Evolutionary conservation across 2,888 invertebrate species (phyloP), one percentile per base, ranked within the genome.

Genomic region (Fragum whitleyi): DNA sequence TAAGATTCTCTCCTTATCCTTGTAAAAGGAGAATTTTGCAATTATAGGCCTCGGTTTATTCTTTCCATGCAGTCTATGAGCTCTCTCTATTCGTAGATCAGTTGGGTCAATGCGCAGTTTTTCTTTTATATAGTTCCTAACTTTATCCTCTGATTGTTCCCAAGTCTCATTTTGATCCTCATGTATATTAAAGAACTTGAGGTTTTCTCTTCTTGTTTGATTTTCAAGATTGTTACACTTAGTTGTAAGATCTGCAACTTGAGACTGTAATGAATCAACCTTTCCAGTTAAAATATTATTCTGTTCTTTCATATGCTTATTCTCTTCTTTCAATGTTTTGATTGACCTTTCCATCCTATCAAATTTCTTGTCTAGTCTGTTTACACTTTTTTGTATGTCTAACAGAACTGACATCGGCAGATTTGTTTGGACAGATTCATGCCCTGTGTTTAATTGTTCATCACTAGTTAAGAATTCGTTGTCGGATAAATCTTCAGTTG

Each of bases 191-290:
- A 29, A 62, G 62, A 62, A 62, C 21, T 62, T 62, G 2, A 62
- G 21, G 19, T 62, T 62, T 32, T 62, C 9, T 26, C 59, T 21
- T 59, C 59, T 59, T 11, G 59, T 23, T 29, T 59, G 59, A 21
- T 7, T 28, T 11, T 28, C 59, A 7, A 59, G 29, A 28, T 59
- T 26, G 16, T 59, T 11, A 19, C 29, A 28, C 19, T 59, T 59
- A 21, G 16, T n/a, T 16, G 28, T 3, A 6, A n/a, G 53, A 16
- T 59, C 28, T 11, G 23, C 26, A 14, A 26, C 39, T 19, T 19
- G 14, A 7, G n/a, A 6, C 5, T 32, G 14, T 9, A 62, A 36
- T 14, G 16, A 19, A 3, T 32, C 62, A 32, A 29, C 7, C 21
- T 62, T 32, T 19, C 32, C 28, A n/a, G 36, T 23, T 2, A 62